A percentile compares a stretch with the other conserved stretches of the same genome.
Evolutionary conservation across 2,888 invertebrate genomes (phyloP).

Genomic region (Panopea generosa): DNA sequence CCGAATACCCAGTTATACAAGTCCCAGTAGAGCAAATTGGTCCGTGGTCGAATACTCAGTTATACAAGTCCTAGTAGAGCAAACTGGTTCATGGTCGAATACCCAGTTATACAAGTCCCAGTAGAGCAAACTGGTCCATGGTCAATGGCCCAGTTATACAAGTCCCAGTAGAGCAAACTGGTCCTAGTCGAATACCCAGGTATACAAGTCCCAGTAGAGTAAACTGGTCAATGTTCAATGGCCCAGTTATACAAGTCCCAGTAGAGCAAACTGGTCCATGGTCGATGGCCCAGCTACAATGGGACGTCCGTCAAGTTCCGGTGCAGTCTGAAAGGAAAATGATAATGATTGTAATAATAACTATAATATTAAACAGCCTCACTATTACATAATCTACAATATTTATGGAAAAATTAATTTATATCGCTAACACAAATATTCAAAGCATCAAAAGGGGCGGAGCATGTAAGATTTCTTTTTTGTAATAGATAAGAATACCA

Average conservation of each 20-base stretch:
- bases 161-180: no score
- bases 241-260: slow-evolving; percentile 43
- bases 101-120: background rate
- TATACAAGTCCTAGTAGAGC: slow-evolving; percentile 46
- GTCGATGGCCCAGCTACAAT: slow-evolving; percentile 36
- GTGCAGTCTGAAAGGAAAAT: slow-evolving; percentile 12
- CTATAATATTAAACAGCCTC: no score
- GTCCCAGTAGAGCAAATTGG: slow-evolving; percentile 49
- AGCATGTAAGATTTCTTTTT: no score
- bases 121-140: no score
- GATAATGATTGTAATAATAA: no score
- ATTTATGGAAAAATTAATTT: no score
- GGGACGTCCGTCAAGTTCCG: slow-evolving; percentile 39
- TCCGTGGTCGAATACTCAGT: slow-evolving; percentile 45
- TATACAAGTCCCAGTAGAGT: slow-evolving; percentile 51
- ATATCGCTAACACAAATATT: no score
- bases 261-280: slow-evolving; percentile 53
- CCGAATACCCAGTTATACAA: slow-evolving; percentile 40
- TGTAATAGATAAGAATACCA: no score
- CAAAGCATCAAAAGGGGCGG: no score
- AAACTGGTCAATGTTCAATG: slow-evolving; percentile 52
- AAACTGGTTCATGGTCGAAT: slow-evolving; percentile 50
- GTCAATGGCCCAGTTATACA: background rate
- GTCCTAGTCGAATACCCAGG: no score
- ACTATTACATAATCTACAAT: no score